Percentiles rank a stretch among this genome's conserved stretches.
Evolutionary conservation across 2,888 invertebrate genomes (phyloP).

Genomic region (Drosophila picticornis): DNA sequence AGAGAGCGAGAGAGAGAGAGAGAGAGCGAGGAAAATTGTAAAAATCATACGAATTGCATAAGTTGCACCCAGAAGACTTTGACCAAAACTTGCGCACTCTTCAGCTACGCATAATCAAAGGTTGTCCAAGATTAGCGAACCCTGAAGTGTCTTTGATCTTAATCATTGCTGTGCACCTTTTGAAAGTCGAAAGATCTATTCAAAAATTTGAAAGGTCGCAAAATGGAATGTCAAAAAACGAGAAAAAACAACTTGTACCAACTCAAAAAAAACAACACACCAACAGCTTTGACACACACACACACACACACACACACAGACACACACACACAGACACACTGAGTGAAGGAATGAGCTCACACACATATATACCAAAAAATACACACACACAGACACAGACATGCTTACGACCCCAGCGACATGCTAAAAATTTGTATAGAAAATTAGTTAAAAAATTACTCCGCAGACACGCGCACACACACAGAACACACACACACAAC

Average conservation of each 20-base stretch:
- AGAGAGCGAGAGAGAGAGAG: background rate
- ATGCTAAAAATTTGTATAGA: conserved; percentile 84
- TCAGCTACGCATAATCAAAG: background rate
- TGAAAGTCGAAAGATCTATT: background rate
- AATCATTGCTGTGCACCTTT: background rate
- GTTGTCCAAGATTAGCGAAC: background rate
- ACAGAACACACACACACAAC: conserved; percentile 33
- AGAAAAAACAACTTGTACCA: conserved; percentile 1
- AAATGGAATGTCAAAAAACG: background rate
- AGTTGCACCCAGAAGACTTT: background rate
- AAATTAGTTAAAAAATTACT: conserved; percentile 85
- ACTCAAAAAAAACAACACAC: conserved; percentile 11
- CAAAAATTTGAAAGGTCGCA: background rate
- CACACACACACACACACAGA: conserved; percentile 6
- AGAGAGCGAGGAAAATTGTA: no score
- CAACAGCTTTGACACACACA: conserved; percentile 23
- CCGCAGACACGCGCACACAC: conserved; percentile 71
- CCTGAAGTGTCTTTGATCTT: background rate
- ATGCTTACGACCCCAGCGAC: conserved; percentile 60
- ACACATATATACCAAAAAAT: conserved; percentile 7
- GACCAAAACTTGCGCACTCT: background rate
- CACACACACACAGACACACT: conserved; percentile 5
- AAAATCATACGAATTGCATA: background rate
- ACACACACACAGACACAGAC: background rate
- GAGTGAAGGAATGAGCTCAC: conserved; percentile 31